Evolutionary conservation across 2,888 invertebrate genomes (phyloP).

Genomic region (Lycia hirtaria): DNA sequence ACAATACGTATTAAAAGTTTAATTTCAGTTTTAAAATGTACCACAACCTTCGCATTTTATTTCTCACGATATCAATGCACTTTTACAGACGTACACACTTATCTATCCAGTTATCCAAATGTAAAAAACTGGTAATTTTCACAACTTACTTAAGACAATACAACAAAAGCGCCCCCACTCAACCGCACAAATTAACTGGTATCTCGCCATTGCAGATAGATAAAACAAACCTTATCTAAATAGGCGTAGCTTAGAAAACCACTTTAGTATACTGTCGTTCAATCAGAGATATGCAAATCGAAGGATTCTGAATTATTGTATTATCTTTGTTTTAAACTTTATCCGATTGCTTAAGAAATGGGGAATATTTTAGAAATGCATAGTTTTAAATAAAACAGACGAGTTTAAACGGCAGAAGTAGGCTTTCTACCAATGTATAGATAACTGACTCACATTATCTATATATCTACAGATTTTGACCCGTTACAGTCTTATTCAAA

Average conservation of each 20-base stretch:
- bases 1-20: no score
- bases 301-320: constrained; percentile 34
- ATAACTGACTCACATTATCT: no score
- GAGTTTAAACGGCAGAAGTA: no score
- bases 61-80: no score
- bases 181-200: not conserved
- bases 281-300: constrained; percentile 59
- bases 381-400: no score
- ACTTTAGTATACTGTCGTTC: constrained; percentile 50
- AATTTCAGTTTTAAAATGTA: no score
- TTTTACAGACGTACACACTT: not conserved
- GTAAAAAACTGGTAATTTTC: not conserved
- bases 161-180: not conserved
- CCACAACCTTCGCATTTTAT: no score
- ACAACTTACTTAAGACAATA: not conserved
- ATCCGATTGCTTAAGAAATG: not conserved
- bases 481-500: no score
- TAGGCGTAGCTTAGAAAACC: constrained; percentile 43
- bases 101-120: not conserved
- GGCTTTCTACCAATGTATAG: no score
- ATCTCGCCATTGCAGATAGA: constrained; percentile 28
- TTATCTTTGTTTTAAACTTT: not conserved
- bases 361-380: not conserved
- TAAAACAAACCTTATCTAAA: constrained; percentile 38
- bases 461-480: no score